A percentile compares a stretch with the other conserved stretches of the same genome.
Evolutionary conservation across 2,113 vertebrate species (phyloP).

Genomic region (Pontoporia blainvillei): DNA sequence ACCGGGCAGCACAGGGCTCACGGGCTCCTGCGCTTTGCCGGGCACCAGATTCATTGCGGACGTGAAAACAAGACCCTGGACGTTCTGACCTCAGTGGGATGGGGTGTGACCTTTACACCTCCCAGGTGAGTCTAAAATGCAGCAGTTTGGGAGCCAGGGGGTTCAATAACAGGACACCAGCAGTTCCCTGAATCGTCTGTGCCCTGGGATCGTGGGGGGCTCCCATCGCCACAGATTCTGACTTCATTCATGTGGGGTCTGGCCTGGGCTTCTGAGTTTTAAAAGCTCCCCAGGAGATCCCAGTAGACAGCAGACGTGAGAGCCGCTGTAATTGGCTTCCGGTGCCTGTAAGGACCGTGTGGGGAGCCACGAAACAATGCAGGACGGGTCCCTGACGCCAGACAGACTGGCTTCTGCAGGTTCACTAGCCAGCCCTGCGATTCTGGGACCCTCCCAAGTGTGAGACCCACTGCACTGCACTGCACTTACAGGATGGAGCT

Average conservation of each 20-base stretch:
- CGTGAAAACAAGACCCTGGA: fast-evolving
- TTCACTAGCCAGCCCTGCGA: fast-evolving
- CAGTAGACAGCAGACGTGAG: neutral
- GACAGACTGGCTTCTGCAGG: neutral
- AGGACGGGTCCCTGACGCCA: too few relatives aligned
- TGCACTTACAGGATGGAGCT: fast-evolving
- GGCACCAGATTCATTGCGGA: fast-evolving
- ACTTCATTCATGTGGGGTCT: too few relatives aligned
- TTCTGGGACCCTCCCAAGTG: fast-evolving
- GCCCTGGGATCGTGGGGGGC: fast-evolving
- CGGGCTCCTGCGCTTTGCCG: fast-evolving
- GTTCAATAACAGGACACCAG: neutral
- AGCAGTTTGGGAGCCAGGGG: too few relatives aligned
- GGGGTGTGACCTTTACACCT: neutral
- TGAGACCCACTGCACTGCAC: fast-evolving
- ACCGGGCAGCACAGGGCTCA: neutral
- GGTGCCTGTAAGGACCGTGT: fast-evolving
- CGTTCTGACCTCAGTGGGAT: fast-evolving
- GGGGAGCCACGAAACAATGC: neutral
- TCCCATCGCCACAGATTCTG: neutral
- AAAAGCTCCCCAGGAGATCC: neutral
- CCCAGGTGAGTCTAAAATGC: neutral
- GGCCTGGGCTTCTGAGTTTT: neutral
- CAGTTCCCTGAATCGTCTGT: fast-evolving
- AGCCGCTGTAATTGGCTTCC: too few relatives aligned